phyloP scores from a whole-genome alignment of 2,888 invertebrate genomes.

The Seira sanloemensis region DNA sequence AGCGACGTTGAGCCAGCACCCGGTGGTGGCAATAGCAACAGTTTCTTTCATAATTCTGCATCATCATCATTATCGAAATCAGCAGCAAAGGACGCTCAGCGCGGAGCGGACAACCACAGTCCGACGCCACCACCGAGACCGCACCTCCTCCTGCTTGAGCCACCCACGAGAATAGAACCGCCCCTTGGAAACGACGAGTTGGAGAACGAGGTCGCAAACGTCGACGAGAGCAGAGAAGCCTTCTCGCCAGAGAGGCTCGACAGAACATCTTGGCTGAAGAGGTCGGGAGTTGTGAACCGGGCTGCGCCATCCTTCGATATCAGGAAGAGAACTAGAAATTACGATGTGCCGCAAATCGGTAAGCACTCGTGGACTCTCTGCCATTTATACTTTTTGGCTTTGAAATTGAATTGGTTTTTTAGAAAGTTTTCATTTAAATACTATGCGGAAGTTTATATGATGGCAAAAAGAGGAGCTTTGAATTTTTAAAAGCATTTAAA shows the following conservation, averaged over 20 bases:
- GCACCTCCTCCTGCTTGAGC: slow-evolving; percentile 45
- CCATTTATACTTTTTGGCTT: too few species aligned
- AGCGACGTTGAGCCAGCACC: slow-evolving; percentile 28
- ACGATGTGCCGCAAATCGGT: slow-evolving; percentile 73
- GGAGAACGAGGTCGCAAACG: slow-evolving; percentile 54
- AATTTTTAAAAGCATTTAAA: too few species aligned
- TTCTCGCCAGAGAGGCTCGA: neutral
- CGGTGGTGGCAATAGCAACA: slow-evolving; percentile 25
- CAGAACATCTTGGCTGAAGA: slow-evolving; percentile 43
- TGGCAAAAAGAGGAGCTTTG: too few species aligned
- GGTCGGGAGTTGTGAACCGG: slow-evolving; percentile 45
- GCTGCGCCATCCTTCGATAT: slow-evolving; percentile 43
- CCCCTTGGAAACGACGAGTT: slow-evolving; percentile 56
- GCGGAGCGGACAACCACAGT: slow-evolving; percentile 23
- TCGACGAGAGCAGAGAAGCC: neutral
- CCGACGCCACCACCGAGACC: slow-evolving; percentile 59
- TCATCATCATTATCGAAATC: slow-evolving; percentile 36
- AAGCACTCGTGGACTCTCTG: slow-evolving; percentile 29
- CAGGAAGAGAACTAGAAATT: slow-evolving; percentile 69
- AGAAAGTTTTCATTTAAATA: neutral
- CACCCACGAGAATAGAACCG: slow-evolving; percentile 60
- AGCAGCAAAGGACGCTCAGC: slow-evolving; percentile 6
- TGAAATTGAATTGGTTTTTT: neutral
- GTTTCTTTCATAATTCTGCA: slow-evolving; percentile 57
- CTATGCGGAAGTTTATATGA: too few species aligned